Percentiles rank a stretch among this genome's conserved stretches.
Evolutionary conservation across 1,140 invertebrate genomes (phyloP).

Genomic region (Sycophaga agraensis): DNA sequence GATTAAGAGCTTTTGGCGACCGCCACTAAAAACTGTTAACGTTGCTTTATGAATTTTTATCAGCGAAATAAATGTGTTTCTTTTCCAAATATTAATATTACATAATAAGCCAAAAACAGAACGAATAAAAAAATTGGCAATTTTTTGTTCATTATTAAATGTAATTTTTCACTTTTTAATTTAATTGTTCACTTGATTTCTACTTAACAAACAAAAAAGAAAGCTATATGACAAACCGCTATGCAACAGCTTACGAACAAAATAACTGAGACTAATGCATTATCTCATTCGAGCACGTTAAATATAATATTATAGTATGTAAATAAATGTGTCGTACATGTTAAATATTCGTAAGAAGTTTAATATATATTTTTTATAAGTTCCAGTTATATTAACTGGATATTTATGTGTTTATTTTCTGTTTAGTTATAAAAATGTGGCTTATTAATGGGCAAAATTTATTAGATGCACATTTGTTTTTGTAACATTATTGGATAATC

Average conservation of each 20-base stretch:
- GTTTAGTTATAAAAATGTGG: slow-evolving; percentile 33
- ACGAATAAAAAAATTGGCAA: too few species aligned
- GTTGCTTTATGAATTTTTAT: slow-evolving; percentile 12
- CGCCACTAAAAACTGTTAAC: slow-evolving; percentile 10
- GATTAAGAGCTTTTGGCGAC: slow-evolving; percentile 23
- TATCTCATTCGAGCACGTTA: slow-evolving; percentile 27
- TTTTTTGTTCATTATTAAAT: too few species aligned
- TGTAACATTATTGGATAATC: slow-evolving; percentile 14
- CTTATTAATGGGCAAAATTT: slow-evolving; percentile 20
- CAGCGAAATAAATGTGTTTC: slow-evolving; percentile 8
- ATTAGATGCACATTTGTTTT: not conserved
- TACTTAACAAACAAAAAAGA: not conserved
- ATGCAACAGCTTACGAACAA: slow-evolving; percentile 36
- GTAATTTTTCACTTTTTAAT: too few species aligned
- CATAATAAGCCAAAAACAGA: too few species aligned
- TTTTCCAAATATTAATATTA: too few species aligned
- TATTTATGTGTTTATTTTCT: slow-evolving; percentile 32
- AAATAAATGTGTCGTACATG: slow-evolving; percentile 23
- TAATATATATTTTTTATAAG: not conserved
- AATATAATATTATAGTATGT: slow-evolving; percentile 14
- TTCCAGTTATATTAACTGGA: slow-evolving; percentile 8
- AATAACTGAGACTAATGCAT: slow-evolving; percentile 27
- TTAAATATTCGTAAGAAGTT: slow-evolving; percentile 18
- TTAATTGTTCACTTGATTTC: not conserved
- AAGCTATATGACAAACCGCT: slow-evolving; percentile 22